Percentiles rank a stretch among this genome's conserved stretches.
phyloP scores from a whole-genome alignment of 2,888 invertebrate species.

The Andrena praecox region DNA sequence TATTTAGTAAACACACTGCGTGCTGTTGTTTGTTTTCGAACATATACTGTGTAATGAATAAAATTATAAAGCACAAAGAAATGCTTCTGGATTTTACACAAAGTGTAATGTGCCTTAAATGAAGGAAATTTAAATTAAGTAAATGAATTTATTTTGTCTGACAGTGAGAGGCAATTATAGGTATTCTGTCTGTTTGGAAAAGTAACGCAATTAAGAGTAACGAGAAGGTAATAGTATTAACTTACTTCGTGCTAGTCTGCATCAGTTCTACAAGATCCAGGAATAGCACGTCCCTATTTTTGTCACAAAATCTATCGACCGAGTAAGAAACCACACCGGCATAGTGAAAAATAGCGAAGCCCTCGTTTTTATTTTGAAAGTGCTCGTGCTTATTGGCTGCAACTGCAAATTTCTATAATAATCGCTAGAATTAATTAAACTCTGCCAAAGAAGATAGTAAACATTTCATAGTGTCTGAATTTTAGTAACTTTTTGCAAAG shows the following conservation, averaged over 20 bases:
- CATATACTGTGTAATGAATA: too few species aligned
- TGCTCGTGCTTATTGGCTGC: slow-evolving; percentile 87
- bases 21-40: too few species aligned
- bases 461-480: not conserved
- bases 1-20: too few species aligned
- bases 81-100: too few species aligned
- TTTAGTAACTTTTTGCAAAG: not conserved
- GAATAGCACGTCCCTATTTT: slow-evolving; percentile 89
- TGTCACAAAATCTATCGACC: slow-evolving; percentile 89
- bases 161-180: too few species aligned
- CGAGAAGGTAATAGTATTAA: slow-evolving; percentile 15
- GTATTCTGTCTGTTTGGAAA: not conserved
- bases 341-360: slow-evolving; percentile 89
- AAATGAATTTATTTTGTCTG: too few species aligned
- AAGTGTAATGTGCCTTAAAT: too few species aligned
- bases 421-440: slow-evolving; percentile 4
- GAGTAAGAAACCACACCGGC: slow-evolving; percentile 89
- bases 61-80: too few species aligned
- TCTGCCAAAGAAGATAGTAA: not conserved
- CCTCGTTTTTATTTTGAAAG: slow-evolving; percentile 86
- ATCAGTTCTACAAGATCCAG: slow-evolving; percentile 89
- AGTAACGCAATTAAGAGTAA: not conserved
- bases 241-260: slow-evolving; percentile 88
- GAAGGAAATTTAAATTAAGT: too few species aligned
- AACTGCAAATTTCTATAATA: slow-evolving; percentile 86